Evolutionary conservation across 2,888 invertebrate genomes (phyloP).

Genomic region (Xanthia icteritia): DNA sequence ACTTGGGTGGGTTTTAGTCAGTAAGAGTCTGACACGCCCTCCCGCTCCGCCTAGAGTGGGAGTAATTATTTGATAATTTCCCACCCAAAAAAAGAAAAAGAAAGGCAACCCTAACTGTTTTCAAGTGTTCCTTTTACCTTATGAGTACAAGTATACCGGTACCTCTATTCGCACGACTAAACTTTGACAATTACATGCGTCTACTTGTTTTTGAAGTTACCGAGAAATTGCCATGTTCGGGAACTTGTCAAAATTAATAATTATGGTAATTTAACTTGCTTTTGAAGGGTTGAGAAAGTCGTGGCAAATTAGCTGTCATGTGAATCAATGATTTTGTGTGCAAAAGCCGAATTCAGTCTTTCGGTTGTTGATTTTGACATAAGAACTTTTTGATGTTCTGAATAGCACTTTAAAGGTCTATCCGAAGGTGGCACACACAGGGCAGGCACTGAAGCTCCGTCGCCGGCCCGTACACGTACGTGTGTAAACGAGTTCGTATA

Average conservation of each 20-base stretch:
- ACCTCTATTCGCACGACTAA: slow-evolving; percentile 13
- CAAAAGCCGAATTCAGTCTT: neutral
- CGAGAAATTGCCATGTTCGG: slow-evolving; percentile 28
- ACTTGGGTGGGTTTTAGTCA: too few relatives aligned
- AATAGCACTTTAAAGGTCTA: neutral
- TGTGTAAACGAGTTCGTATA: neutral
- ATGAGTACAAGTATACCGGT: slow-evolving; percentile 7
- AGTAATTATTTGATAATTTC: too few relatives aligned
- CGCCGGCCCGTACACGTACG: neutral
- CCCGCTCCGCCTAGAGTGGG: too few relatives aligned
- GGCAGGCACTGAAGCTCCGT: neutral
- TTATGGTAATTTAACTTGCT: slow-evolving; percentile 40
- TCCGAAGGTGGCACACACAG: neutral
- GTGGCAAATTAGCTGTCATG: slow-evolving; percentile 28
- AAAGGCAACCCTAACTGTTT: neutral
- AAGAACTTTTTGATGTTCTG: neutral
- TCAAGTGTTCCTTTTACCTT: neutral
- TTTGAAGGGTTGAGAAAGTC: slow-evolving; percentile 12
- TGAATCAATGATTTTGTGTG: slow-evolving; percentile 1
- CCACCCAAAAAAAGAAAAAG: too few relatives aligned
- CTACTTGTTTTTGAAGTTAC: slow-evolving; percentile 6
- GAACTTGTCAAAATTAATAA: slow-evolving; percentile 30
- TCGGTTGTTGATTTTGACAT: neutral
- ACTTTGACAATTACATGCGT: neutral
- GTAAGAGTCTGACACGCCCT: too few relatives aligned